A percentile compares a stretch with the other conserved stretches of the same genome.
phyloP scores from a whole-genome alignment of 2,113 vertebrate species.

The Apus apus region DNA sequence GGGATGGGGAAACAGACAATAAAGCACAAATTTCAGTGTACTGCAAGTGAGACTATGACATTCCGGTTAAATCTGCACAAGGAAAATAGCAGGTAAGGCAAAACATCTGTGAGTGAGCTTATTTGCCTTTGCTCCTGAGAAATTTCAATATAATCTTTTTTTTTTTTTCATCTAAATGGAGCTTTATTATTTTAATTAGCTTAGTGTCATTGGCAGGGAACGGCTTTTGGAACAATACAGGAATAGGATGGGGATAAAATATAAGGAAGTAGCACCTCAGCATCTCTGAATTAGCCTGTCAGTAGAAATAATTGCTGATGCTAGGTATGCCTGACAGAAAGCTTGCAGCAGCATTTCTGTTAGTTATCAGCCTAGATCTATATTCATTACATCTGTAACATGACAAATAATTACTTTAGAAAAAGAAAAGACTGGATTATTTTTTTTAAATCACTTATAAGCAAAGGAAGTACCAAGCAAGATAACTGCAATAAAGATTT shows the following conservation, averaged over 20 bases:
- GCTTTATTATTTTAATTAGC: slow-evolving; percentile 63
- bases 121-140: slow-evolving; percentile 18
- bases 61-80: not conserved
- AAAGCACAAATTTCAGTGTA: not conserved
- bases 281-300: not conserved
- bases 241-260: not conserved
- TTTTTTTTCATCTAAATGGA: slow-evolving; percentile 38
- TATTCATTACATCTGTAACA: not conserved
- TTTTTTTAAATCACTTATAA: not conserved
- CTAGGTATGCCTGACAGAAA: slow-evolving; percentile 1
- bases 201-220: slow-evolving; percentile 27
- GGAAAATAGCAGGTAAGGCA: not conserved
- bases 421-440: not conserved
- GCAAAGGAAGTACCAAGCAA: not conserved
- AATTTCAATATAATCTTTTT: slow-evolving; percentile 17
- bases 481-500: slow-evolving; percentile 39
- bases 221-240: slow-evolving; percentile 22
- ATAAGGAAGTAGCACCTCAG: slow-evolving; percentile 4
- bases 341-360: not conserved
- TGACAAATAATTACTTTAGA: slow-evolving; percentile 30
- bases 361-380: slow-evolving; percentile 19
- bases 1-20: not conserved
- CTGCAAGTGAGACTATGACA: not conserved
- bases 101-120: not conserved
- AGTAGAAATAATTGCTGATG: slow-evolving; percentile 34